phyloP scores from a whole-genome alignment of 2,797 vertebrate species.

The Pelochelys cantorii region DNA sequence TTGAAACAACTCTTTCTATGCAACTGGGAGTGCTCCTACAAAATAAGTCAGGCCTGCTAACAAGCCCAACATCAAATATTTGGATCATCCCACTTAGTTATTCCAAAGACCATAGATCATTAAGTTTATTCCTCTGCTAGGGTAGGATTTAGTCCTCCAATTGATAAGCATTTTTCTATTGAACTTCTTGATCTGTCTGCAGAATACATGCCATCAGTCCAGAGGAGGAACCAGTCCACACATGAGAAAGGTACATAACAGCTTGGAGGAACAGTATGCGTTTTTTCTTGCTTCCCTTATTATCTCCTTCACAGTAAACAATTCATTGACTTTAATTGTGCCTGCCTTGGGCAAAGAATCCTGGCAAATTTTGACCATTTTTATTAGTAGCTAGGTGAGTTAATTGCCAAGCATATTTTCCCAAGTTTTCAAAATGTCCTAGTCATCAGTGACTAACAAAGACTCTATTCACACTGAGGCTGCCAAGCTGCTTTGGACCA shows the following conservation, averaged over 20 bases:
- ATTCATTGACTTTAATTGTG: slow-evolving; percentile 70
- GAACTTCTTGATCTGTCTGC: slow-evolving; percentile 21
- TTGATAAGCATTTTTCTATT: slow-evolving; percentile 20
- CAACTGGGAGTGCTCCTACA: slow-evolving; percentile 32
- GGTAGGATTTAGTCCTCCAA: background rate
- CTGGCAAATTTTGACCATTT: slow-evolving; percentile 61
- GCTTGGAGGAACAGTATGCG: slow-evolving; percentile 6
- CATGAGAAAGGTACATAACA: slow-evolving; percentile 51
- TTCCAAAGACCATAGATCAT: too few species aligned
- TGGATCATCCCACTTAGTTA: background rate
- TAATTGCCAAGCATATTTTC: slow-evolving; percentile 69
- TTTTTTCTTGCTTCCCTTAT: slow-evolving; percentile 33
- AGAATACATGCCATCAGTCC: slow-evolving; percentile 14
- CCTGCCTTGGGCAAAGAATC: slow-evolving; percentile 38
- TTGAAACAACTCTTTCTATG: slow-evolving; percentile 29
- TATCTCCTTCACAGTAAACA: slow-evolving; percentile 68
- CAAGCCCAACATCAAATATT: slow-evolving; percentile 37
- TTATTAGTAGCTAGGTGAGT: slow-evolving; percentile 65
- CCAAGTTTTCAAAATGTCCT: slow-evolving; percentile 64
- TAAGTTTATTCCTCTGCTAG: background rate
- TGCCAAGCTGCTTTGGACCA: slow-evolving; percentile 35
- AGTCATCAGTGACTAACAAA: slow-evolving; percentile 59
- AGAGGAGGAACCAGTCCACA: slow-evolving; percentile 24
- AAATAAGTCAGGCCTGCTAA: slow-evolving; percentile 43
- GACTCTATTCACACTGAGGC: slow-evolving; percentile 29